Conservation (phyloP, 2,113 vertebrate genomes). For the Pipa parva region DNA sequence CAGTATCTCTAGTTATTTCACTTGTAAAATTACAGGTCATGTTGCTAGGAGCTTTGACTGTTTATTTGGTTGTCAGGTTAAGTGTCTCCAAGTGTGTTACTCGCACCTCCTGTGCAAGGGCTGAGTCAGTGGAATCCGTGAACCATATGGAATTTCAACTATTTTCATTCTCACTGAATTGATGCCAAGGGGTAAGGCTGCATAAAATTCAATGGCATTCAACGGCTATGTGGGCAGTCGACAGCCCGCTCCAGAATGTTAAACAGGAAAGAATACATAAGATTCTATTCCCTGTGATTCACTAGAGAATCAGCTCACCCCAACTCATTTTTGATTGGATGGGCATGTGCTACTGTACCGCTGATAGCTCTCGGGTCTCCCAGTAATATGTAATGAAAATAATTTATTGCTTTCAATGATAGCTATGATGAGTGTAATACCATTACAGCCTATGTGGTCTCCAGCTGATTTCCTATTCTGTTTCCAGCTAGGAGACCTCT, state of each 20-base stretch:
- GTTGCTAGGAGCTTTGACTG: not conserved
- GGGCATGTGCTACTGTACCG: too few relatives aligned
- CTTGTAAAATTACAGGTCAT: not conserved
- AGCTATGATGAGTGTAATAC: too few relatives aligned
- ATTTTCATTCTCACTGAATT: slow-evolving; percentile 6
- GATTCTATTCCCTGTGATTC: too few relatives aligned
- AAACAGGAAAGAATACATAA: not conserved
- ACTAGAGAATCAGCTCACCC: too few relatives aligned
- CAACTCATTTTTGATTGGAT: too few relatives aligned
- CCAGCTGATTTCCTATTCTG: too few relatives aligned
- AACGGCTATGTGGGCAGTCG: too few relatives aligned
- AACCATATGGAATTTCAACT: not conserved
- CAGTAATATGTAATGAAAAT: too few relatives aligned
- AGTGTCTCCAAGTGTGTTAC: slow-evolving; percentile 15
- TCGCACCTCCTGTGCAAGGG: not conserved
- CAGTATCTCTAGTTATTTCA: not conserved
- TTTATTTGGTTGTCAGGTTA: slow-evolving; percentile 25
- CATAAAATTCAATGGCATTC: not conserved
- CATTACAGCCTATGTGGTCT: too few relatives aligned
- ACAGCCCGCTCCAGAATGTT: not conserved
- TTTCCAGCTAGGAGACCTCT: too few relatives aligned
- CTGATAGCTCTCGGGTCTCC: too few relatives aligned
- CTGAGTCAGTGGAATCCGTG: slow-evolving; percentile 8
- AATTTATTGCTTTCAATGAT: too few relatives aligned
- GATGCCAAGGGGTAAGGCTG: not conserved